Conservation (phyloP, 2,113 vertebrate genomes). For the Proteles cristata region DNA sequence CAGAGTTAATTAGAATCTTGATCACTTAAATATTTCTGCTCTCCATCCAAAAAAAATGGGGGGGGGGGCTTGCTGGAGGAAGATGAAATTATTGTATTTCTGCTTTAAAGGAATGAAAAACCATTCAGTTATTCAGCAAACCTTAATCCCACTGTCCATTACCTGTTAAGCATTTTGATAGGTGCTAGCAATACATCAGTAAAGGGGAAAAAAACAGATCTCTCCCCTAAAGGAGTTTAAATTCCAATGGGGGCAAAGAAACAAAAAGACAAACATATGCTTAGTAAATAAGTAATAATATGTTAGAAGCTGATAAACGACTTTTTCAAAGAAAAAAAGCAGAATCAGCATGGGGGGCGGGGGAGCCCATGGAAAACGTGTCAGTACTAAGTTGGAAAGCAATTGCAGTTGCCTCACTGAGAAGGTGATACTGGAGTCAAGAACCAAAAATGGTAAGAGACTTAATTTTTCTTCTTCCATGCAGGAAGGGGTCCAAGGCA, state of each 20-base stretch:
- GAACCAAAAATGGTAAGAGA: not conserved
- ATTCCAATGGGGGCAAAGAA: not conserved
- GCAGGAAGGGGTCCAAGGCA: not conserved
- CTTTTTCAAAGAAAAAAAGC: not conserved
- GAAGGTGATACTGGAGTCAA: not conserved
- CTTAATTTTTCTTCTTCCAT: not conserved
- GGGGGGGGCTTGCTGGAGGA: not conserved
- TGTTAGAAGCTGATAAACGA: not conserved
- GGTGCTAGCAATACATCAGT: not conserved
- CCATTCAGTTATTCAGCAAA: not conserved
- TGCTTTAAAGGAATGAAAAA: slow-evolving; percentile 45
- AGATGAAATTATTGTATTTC: not conserved
- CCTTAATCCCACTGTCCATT: not conserved
- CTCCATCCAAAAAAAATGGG: not conserved
- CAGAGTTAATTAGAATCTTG: slow-evolving; percentile 41
- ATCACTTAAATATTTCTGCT: slow-evolving; percentile 63
- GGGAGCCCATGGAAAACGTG: not conserved
- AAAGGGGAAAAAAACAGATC: not conserved
- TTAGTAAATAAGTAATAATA: not conserved
- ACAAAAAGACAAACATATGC: not conserved
- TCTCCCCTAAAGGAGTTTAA: not conserved
- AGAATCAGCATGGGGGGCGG: not conserved
- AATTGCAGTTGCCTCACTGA: fast-evolving
- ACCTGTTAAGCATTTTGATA: not conserved
- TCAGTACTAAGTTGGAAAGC: not conserved